phyloP scores from a whole-genome alignment of 1,140 invertebrate species.

The Prorops nasuta region DNA sequence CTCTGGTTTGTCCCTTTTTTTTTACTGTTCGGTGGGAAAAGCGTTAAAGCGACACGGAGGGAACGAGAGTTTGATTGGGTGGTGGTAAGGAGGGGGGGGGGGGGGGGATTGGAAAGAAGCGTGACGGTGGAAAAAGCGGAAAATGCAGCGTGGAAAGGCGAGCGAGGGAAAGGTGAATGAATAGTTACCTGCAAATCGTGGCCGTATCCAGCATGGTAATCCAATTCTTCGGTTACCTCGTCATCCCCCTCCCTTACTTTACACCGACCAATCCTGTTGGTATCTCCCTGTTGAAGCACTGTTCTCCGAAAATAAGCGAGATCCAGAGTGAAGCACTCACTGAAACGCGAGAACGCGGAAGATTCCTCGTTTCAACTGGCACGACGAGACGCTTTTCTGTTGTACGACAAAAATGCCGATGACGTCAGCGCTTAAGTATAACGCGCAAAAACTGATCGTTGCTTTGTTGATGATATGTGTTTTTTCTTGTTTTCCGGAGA shows the following conservation, averaged over 20 bases:
- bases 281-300: constrained; percentile 8
- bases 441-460: too few species aligned
- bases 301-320: constrained; percentile 2
- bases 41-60: too few species aligned
- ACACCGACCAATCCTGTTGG: too few species aligned
- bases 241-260: too few species aligned
- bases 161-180: too few species aligned
- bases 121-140: not conserved
- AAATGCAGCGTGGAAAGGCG: not conserved
- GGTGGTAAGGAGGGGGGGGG: not conserved
- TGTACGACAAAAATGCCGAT: too few species aligned
- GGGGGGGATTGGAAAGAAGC: not conserved
- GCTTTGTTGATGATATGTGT: too few species aligned
- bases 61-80: not conserved
- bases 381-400: not conserved
- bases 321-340: constrained; percentile 13
- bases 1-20: too few species aligned
- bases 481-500: too few species aligned
- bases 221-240: constrained; percentile 28
- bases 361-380: not conserved
- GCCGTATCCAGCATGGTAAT: constrained; percentile 48
- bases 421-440: too few species aligned
- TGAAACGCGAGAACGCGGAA: constrained; percentile 18
- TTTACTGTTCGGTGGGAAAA: too few species aligned
- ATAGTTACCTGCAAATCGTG: constrained; percentile 39